Evolutionary conservation across 2,797 vertebrate species (phyloP).

Genomic region (Rhabdophis nuchalis): DNA sequence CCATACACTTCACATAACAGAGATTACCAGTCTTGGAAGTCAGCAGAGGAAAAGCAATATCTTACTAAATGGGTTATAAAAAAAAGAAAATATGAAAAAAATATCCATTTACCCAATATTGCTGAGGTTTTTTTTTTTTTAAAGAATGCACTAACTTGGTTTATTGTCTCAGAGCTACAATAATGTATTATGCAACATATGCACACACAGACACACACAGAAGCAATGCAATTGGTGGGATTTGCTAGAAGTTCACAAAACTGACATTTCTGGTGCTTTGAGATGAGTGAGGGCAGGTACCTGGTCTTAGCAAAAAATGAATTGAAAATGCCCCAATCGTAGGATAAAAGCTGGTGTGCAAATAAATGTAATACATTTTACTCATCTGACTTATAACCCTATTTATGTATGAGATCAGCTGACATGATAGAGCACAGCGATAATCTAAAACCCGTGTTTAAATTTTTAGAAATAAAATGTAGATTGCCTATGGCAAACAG

Average conservation of each 20-base stretch:
- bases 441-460: background rate
- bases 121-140: background rate
- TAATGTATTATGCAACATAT: background rate
- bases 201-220: background rate
- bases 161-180: background rate
- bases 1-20: background rate
- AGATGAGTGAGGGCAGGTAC: background rate
- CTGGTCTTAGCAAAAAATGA: slow-evolving; percentile 27
- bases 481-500: background rate
- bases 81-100: background rate
- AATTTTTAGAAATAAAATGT: background rate
- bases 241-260: background rate
- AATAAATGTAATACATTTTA: slow-evolving; percentile 8
- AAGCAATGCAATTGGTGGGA: rapidly evolving
- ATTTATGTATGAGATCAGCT: slow-evolving; percentile 1
- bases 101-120: background rate
- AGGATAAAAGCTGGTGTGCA: background rate
- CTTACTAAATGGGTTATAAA: background rate
- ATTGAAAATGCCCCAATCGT: slow-evolving; percentile 4
- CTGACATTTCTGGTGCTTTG: background rate
- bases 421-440: background rate
- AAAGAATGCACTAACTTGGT: background rate
- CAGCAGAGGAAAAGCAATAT: background rate
- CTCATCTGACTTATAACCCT: background rate
- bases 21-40: rapidly evolving